Conservation (phyloP, 2,797 vertebrate genomes). For the Platyrinchus mystaceus region DNA sequence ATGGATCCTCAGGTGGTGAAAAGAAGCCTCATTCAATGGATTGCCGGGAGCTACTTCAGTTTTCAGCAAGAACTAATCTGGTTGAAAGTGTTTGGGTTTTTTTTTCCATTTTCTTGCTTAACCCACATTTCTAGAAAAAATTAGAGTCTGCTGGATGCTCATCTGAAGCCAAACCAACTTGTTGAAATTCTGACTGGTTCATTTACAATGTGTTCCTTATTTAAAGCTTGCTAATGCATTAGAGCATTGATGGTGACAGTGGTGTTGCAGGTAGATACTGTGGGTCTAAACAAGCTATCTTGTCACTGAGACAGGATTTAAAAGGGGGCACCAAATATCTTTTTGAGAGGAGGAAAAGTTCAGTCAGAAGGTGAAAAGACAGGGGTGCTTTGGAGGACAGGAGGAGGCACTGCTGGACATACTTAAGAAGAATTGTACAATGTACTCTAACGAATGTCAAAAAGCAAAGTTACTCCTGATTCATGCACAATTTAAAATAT, state of each 20-base stretch:
- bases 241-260: no score
- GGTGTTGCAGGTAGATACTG: not conserved
- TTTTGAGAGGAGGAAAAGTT: not conserved
- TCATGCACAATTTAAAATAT: not conserved
- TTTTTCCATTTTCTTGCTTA: not conserved
- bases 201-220: not conserved
- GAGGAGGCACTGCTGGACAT: not conserved
- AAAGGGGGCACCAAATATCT: not conserved
- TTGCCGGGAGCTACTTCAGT: not conserved
- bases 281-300: not conserved
- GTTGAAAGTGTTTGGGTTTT: not conserved
- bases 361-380: not conserved
- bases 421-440: not conserved
- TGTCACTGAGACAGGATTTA: not conserved
- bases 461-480: not conserved
- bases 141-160: not conserved
- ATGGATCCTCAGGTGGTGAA: not conserved
- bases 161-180: not conserved
- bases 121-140: not conserved
- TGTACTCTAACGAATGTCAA: not conserved
- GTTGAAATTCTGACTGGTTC: not conserved
- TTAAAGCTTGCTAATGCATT: not conserved
- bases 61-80: not conserved
- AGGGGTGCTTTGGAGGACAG: not conserved
- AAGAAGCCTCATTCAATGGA: not conserved